Percentiles rank a stretch among this genome's conserved stretches.
Conservation (phyloP, 2,113 vertebrate genomes). For the Eretmochelys imbricata region DNA sequence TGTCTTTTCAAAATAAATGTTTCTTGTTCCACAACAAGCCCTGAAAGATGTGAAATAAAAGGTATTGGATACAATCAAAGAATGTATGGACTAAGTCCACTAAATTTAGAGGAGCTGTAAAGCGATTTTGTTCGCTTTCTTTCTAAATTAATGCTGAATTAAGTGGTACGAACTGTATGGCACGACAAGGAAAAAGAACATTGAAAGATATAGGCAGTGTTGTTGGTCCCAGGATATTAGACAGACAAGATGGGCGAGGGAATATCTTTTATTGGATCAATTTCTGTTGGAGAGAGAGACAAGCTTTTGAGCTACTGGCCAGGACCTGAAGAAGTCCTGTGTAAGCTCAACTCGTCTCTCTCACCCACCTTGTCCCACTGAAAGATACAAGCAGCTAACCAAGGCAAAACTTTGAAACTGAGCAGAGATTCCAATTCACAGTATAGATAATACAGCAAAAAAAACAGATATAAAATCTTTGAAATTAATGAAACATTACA, state of each 20-base stretch:
- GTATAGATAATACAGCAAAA: background rate
- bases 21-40: background rate
- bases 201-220: background rate
- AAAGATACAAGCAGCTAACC: background rate
- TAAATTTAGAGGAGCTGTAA: background rate
- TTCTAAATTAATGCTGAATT: background rate
- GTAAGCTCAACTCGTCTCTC: background rate
- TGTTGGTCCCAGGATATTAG: background rate
- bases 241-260: background rate
- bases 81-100: background rate
- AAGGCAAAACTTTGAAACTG: background rate
- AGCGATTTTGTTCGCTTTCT: background rate
- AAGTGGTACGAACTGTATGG: background rate
- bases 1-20: background rate
- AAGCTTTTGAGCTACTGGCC: background rate
- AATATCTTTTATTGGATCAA: background rate
- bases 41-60: background rate
- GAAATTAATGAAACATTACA: background rate
- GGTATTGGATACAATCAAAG: background rate
- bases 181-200: background rate
- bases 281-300: background rate
- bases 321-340: too few relatives aligned
- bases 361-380: background rate
- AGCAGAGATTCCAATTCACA: background rate
- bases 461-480: background rate